phyloP scores from a whole-genome alignment of 2,113 vertebrate species.

The Coregonus clupeaformis region DNA sequence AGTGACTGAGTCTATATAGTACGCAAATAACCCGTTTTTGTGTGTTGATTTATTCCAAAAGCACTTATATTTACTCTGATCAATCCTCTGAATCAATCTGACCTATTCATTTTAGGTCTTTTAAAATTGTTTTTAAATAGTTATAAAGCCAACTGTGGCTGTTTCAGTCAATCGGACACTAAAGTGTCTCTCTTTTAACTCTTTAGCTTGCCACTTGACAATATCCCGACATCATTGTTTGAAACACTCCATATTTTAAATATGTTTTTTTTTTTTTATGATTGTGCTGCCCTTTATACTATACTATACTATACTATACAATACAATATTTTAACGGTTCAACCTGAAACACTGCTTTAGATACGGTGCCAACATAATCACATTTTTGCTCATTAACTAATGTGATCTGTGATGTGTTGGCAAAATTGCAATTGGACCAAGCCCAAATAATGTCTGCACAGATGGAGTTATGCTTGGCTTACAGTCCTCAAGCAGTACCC shows the following conservation, averaged over 20 bases:
- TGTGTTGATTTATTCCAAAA: conserved; percentile 22
- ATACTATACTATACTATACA: too few species aligned
- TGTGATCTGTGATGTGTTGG: background rate
- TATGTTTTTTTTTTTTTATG: background rate
- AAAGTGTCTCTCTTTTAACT: conserved; percentile 13
- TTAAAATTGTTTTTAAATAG: conserved; percentile 8
- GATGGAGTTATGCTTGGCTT: conserved; percentile 26
- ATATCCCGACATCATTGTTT: conserved; percentile 11
- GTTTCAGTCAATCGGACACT: conserved; percentile 18
- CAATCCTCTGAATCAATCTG: background rate
- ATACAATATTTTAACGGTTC: too few species aligned
- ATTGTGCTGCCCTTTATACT: background rate
- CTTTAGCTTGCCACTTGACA: conserved; percentile 13
- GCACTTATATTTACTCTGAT: conserved; percentile 10
- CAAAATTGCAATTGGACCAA: background rate
- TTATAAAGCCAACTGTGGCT: conserved; percentile 7
- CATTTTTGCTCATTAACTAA: background rate
- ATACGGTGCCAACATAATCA: background rate
- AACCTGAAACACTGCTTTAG: background rate
- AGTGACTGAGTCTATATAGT: conserved; percentile 22
- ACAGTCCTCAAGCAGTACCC: conserved; percentile 50
- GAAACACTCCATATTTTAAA: background rate
- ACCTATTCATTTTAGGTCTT: conserved; percentile 12
- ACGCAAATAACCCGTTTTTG: conserved; percentile 5
- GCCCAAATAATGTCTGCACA: background rate